These are phyloP conservation scores for Xestobium rufovillosum DNA, from an alignment of 2,888 invertebrate species.

Conservation along the genomic window DNA sequence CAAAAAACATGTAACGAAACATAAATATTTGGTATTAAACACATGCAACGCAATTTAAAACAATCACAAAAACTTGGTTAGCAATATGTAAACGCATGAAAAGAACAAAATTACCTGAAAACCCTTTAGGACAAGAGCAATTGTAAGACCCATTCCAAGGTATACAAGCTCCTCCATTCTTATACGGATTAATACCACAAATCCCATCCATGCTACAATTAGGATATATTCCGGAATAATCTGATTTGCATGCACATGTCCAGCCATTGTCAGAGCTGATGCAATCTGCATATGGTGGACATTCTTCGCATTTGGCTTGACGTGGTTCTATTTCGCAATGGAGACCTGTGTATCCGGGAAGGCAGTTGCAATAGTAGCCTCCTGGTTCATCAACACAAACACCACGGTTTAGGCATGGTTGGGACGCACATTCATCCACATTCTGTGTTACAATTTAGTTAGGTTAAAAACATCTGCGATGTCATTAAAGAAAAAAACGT, in stretches of 20 bases:
- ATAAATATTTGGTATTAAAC: constrained; percentile 1
- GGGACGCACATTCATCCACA: constrained; percentile 51
- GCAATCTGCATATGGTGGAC: constrained; percentile 63
- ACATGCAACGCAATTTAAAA: no score
- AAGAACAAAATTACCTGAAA: constrained; percentile 64
- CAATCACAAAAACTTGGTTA: no score
- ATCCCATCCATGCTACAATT: constrained; percentile 45
- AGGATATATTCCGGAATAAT: constrained; percentile 48
- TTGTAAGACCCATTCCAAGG: constrained; percentile 52
- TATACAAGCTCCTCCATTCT: constrained; percentile 66
- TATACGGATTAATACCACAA: constrained; percentile 65
- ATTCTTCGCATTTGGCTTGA: constrained; percentile 45
- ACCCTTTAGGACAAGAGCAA: constrained; percentile 65
- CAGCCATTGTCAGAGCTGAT: no score
- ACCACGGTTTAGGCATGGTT: constrained; percentile 56
- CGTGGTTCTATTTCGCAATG: constrained; percentile 46
- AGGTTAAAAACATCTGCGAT: no score
- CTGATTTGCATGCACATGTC: constrained; percentile 61
- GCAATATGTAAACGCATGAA: no score
- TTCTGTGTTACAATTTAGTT: no score
- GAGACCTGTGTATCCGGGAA: constrained; percentile 47
- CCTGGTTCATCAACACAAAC: constrained; percentile 52
- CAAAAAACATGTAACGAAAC: no score
- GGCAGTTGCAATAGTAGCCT: constrained; percentile 51
- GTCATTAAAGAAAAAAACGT: constrained; percentile 26